Conservation (phyloP, 2,797 vertebrate species). For the Lophius americanus region DNA sequence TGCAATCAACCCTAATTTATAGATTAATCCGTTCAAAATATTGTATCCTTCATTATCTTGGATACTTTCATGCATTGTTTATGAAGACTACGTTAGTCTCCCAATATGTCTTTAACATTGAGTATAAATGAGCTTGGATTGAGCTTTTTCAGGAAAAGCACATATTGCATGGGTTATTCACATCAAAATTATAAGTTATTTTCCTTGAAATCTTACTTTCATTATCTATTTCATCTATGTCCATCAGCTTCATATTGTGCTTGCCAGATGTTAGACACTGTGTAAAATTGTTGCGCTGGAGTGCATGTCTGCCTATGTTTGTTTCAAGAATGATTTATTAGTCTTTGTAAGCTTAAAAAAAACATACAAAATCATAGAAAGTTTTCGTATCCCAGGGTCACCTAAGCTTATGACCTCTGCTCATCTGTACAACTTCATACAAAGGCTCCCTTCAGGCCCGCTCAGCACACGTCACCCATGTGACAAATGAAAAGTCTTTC, state of each 20-base stretch:
- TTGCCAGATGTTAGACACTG: conserved; percentile 10
- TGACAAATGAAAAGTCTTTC: conserved; percentile 35
- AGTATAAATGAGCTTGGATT: neutral
- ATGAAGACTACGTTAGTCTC: no score
- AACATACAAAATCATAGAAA: neutral
- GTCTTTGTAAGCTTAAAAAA: conserved; percentile 31
- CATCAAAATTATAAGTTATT: conserved; percentile 5
- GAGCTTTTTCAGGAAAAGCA: neutral
- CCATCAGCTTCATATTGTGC: neutral
- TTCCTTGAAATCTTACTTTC: neutral
- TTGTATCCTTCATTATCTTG: no score
- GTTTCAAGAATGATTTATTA: conserved; percentile 30
- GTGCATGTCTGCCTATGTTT: conserved; percentile 25
- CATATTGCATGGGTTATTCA: neutral
- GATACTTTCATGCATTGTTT: no score
- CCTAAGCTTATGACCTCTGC: conserved; percentile 7
- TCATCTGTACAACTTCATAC: conserved; percentile 37
- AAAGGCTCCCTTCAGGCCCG: conserved; percentile 49
- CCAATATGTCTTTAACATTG: no score
- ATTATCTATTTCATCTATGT: neutral
- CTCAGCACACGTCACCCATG: conserved; percentile 39
- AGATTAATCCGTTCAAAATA: no score
- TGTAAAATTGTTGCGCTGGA: conserved; percentile 10
- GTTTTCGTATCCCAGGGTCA: conserved; percentile 6
- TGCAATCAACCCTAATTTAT: no score